Base-by-base conservation (phyloP, 2,113 vertebrate genomes). In the Mastomys coucha region DNA sequence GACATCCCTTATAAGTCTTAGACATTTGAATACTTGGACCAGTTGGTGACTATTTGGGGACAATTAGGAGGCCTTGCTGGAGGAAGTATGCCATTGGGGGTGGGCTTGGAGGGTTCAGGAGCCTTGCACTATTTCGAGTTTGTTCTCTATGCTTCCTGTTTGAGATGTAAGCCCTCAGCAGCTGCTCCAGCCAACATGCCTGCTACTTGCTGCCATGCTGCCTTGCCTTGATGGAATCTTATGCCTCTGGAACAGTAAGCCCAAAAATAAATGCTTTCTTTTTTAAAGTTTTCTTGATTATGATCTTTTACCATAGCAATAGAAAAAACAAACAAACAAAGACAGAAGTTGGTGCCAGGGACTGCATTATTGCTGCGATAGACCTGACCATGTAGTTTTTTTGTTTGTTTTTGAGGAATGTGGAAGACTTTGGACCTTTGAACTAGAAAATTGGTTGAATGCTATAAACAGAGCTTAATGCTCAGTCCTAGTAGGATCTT, bases 131-230 rank as follows among this genome's bases (percentile, higher is more conserved):
- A 60, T 82, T 82, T 60, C 53, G 22, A 82, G 80, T 82, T 82
- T 82, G 80, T 82, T 82, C 80, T 60, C 80, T 82, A 39, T 60
- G 80, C 80, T 82, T 60, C 80, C 80, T 82, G 80, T 82, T 60
- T 82, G 56, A 82, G 56, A 82, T 82, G 56, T 39, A 36, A 80
- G 56, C 80, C 80, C 80, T 82, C 80, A 82, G 56, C 56, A 60
- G 56, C 80, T 82, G 36, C 36, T 60, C 80, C 36, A 82, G 56
- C 33, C 10, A 33, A 24, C 56, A 82, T 60, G 56, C 56, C 36
- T 82, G 80, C 80, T 60, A 60, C 80, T 60, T 60, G 56, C 56
- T 82, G 36, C 56, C 56, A 39, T 82, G 56, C 80, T 82, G 56
- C 56, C 36, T 60, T 6, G 0, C 24, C 56, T 39, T 82, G 80